Conservation (phyloP, 1,140 invertebrate species). For the Pantala flavescens region DNA sequence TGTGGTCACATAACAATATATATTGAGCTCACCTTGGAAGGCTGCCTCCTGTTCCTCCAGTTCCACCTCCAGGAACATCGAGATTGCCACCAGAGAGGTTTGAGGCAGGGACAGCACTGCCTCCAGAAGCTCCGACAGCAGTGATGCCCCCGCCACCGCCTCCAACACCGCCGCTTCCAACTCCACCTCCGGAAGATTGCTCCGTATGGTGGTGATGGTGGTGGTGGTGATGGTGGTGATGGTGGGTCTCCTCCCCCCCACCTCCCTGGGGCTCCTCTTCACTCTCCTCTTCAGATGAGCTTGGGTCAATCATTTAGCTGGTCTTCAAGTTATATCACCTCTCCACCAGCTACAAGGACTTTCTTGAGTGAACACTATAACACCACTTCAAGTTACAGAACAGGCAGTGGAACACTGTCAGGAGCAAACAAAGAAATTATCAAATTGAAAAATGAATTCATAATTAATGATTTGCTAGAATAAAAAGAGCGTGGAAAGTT, state of each 20-base stretch:
- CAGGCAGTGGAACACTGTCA: no score
- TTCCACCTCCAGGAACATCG: conserved; percentile 34
- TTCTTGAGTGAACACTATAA: no score
- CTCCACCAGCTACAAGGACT: no score
- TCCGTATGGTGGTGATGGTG: conserved; percentile 23
- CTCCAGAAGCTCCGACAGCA: conserved; percentile 23
- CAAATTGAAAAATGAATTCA: no score
- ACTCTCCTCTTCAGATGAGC: conserved; percentile 77
- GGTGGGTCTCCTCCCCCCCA: conserved; percentile 25
- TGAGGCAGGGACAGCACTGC: conserved; percentile 21
- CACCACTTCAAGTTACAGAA: no score
- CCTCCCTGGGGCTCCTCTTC: conserved; percentile 66
- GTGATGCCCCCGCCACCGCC: conserved; percentile 16
- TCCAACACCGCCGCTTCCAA: conserved; percentile 15
- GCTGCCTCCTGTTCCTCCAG: neutral
- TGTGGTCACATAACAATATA: neutral
- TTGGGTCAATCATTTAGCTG: conserved; percentile 68
- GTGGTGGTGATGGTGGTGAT: conserved; percentile 26
- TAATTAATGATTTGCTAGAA: no score
- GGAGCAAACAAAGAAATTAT: no score
- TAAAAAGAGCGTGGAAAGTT: no score
- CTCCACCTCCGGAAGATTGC: conserved; percentile 20
- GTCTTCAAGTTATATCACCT: no score
- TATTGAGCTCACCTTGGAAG: neutral
- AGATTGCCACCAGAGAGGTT: conserved; percentile 27